These are phyloP conservation scores for Drosophila ercepeae DNA, from an alignment of 1,140 invertebrate species.

Conservation along the genomic window DNA sequence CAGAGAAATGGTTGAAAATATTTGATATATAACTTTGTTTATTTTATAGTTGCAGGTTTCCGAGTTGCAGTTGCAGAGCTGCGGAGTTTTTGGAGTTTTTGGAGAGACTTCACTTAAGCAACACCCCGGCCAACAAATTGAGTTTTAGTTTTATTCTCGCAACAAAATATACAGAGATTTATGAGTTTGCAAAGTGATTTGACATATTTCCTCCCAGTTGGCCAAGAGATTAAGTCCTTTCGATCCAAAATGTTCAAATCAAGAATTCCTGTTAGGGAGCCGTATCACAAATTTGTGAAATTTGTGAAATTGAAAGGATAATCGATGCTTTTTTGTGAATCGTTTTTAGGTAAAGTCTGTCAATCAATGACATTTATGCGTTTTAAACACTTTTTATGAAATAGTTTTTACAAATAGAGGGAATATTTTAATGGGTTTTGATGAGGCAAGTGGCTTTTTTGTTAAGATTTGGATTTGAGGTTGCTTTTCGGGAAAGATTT, in stretches of 20 bases:
- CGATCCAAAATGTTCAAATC: constrained; percentile 14
- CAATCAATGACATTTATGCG: background rate
- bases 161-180: background rate
- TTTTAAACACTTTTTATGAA: background rate
- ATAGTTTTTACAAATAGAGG: background rate
- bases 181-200: constrained; percentile 15
- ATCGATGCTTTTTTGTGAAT: no score
- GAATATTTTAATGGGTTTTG: background rate
- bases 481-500: no score
- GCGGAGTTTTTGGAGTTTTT: constrained; percentile 24
- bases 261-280: no score
- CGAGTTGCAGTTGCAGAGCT: no score
- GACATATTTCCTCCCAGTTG: constrained; percentile 5
- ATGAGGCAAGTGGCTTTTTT: background rate
- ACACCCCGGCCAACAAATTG: background rate
- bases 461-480: no score
- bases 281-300: background rate
- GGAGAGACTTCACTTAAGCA: background rate
- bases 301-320: constrained; percentile 21
- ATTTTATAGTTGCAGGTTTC: constrained; percentile 43
- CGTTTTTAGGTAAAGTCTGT: no score
- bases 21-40: constrained; percentile 64
- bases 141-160: background rate
- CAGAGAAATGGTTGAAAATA: constrained; percentile 46
- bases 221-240: constrained; percentile 12